These are phyloP conservation scores for Chaetura pelagica DNA, from an alignment of 2,113 vertebrate genomes.

Conservation along the genomic window DNA sequence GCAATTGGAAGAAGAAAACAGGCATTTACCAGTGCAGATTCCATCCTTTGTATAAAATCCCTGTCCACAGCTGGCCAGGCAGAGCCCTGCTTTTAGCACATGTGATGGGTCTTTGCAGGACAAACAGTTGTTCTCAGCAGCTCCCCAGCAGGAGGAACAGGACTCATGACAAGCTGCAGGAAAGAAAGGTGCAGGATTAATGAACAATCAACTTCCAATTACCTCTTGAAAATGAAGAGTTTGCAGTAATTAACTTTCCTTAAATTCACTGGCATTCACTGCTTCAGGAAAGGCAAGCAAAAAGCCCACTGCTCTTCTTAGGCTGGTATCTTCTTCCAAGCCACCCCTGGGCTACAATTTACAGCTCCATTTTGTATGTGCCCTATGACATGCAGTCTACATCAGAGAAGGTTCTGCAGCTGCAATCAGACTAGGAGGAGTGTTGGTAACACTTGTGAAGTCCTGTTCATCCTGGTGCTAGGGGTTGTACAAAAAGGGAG, in stretches of 20 bases:
- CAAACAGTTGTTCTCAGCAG: constrained; percentile 79
- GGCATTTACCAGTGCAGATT: constrained; percentile 82
- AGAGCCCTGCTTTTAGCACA: constrained; percentile 80
- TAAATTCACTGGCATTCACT: not conserved
- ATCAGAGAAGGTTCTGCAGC: not conserved
- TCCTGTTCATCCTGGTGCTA: not conserved
- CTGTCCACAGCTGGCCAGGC: constrained; percentile 78
- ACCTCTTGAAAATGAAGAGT: not conserved
- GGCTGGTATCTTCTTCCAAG: not conserved
- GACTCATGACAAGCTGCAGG: constrained; percentile 86
- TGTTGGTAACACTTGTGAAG: not conserved
- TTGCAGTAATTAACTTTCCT: not conserved
- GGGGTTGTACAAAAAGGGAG: not conserved
- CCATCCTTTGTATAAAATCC: constrained; percentile 82
- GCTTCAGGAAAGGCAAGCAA: not conserved
- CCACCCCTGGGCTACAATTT: not conserved
- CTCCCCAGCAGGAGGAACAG: constrained; percentile 84
- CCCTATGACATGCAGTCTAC: not conserved
- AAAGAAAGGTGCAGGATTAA: not conserved
- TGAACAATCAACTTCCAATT: not conserved
- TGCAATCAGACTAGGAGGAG: not conserved
- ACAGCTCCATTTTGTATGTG: not conserved
- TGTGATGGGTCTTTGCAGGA: constrained; percentile 78
- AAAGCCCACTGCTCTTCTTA: not conserved
- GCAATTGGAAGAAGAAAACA: not conserved